Evolutionary conservation across 2,113 vertebrate species (phyloP), one percentile per base, ranked within the genome.

Genomic region (Cygnus buccinator): DNA sequence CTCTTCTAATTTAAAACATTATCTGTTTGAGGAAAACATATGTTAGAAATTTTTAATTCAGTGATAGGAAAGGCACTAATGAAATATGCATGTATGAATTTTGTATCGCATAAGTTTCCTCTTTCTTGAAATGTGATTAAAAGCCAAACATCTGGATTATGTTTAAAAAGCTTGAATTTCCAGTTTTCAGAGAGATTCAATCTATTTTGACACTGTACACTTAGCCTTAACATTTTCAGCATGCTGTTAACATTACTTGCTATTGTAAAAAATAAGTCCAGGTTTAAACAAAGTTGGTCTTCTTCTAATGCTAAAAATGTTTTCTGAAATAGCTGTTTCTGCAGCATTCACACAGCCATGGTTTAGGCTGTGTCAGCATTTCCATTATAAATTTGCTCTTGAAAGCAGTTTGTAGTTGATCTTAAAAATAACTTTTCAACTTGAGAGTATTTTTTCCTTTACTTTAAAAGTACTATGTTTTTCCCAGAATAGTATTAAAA

Each of bases 111-210:
- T 96, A 98, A 97, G 97, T 97, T 98, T 97, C 90, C 67, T 97
- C 95, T 97, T 97, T 98, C 97, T 98, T 97, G 95, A 98, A 98
- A 97, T 97, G 94, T 97, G 97, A 98, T 98, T 98, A 98, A 95
- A 98, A 98, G 97, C 98, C 97, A 98, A 98, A 98, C 98, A 98
- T 98, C 98, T 98, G 98, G 98, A 98, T 98, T 98, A 97, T 90
- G 84, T 98, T 98, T 97, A 65, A 98, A 98, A 97, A 97, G 93
- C 95, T 97, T 98, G 96, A 97, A 98, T 97, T 97, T 98, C 94
- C 94, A 97, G 92, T 97, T 98, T 98, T 98, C 94, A 93, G 96
- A 97, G 95, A 96, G 97, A 97, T 97, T 96, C 92, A 92, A 97
- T 98, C 97, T 97, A 97, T 98, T 98, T 98, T 97, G 97, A 98